Evolutionary conservation across 2,888 invertebrate species (phyloP).

Genomic region (Drosophila putrida): DNA sequence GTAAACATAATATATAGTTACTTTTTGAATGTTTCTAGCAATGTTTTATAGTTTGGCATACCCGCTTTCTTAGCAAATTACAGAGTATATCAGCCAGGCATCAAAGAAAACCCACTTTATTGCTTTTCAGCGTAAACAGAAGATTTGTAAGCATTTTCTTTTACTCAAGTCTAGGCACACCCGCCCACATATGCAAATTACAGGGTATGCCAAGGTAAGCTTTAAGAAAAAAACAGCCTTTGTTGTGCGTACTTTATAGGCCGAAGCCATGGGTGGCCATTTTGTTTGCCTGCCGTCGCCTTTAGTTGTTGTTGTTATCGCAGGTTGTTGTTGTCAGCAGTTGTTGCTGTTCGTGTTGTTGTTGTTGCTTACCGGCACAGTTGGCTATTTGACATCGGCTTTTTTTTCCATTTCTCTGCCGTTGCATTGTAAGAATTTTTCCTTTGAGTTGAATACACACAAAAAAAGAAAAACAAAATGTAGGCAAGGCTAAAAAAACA

Average conservation of each 20-base stretch:
- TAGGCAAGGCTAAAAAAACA: conserved; percentile 14
- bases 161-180: not conserved
- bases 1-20: not conserved
- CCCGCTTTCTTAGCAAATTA: too few relatives aligned
- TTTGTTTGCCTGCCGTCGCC: conserved; percentile 9
- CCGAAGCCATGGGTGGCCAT: conserved; percentile 31
- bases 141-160: too few relatives aligned
- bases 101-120: not conserved
- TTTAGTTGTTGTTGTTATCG: conserved; percentile 3
- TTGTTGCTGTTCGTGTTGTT: conserved; percentile 16
- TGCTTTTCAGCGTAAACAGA: too few relatives aligned
- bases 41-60: too few relatives aligned
- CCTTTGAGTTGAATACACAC: conserved; percentile 27
- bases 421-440: conserved; percentile 44
- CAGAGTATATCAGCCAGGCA: not conserved
- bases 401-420: conserved; percentile 22
- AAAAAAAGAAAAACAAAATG: conserved; percentile 11
- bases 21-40: too few relatives aligned
- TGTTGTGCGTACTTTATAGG: conserved; percentile 9
- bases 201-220: conserved; percentile 1
- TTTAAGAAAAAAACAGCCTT: not conserved
- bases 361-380: conserved; percentile 30
- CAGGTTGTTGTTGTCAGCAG: conserved; percentile 21
- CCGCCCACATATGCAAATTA: not conserved
- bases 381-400: conserved; percentile 54